A percentile compares a stretch with the other conserved stretches of the same genome.
phyloP scores from a whole-genome alignment of 2,888 invertebrate species.

The Pantelozetes paolii region DNA sequence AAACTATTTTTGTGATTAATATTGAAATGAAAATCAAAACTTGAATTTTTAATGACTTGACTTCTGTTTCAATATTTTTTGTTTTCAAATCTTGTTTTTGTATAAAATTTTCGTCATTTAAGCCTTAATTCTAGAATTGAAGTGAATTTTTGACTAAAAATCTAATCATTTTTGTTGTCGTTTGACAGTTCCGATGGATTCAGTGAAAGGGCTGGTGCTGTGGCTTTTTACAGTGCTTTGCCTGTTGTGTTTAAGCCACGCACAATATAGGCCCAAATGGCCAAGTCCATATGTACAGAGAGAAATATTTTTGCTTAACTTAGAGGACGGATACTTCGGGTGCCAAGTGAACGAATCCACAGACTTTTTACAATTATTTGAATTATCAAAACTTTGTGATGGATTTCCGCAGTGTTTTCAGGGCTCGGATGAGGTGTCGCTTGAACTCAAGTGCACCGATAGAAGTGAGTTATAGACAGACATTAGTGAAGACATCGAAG shows the following conservation, averaged over 20 bases:
- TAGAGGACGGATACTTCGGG: slow-evolving; percentile 95
- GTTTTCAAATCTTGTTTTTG: too few species aligned
- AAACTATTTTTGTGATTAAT: too few species aligned
- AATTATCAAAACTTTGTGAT: slow-evolving; percentile 90
- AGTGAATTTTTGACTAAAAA: neutral
- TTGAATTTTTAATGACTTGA: too few species aligned
- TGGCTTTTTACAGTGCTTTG: neutral
- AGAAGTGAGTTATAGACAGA: slow-evolving; percentile 59
- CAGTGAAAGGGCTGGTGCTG: slow-evolving; percentile 25
- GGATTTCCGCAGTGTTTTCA: slow-evolving; percentile 81
- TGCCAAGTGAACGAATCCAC: slow-evolving; percentile 95
- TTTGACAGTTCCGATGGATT: slow-evolving; percentile 14
- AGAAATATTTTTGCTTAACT: slow-evolving; percentile 92
- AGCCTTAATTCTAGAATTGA: neutral
- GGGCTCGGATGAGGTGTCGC: slow-evolving; percentile 82
- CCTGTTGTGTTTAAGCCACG: slow-evolving; percentile 27
- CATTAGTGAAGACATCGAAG: neutral
- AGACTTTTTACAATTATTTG: slow-evolving; percentile 88
- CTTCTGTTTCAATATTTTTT: too few species aligned
- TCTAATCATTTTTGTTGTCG: too few species aligned
- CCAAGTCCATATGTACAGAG: slow-evolving; percentile 53
- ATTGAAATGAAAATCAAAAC: too few species aligned
- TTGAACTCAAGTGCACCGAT: slow-evolving; percentile 84
- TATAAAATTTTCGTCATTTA: too few species aligned
- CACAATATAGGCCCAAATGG: slow-evolving; percentile 47